Evolutionary conservation across 1,140 invertebrate genomes (phyloP), one percentile per base, ranked within the genome.

Genomic region (Drosophila erecta): DNA sequence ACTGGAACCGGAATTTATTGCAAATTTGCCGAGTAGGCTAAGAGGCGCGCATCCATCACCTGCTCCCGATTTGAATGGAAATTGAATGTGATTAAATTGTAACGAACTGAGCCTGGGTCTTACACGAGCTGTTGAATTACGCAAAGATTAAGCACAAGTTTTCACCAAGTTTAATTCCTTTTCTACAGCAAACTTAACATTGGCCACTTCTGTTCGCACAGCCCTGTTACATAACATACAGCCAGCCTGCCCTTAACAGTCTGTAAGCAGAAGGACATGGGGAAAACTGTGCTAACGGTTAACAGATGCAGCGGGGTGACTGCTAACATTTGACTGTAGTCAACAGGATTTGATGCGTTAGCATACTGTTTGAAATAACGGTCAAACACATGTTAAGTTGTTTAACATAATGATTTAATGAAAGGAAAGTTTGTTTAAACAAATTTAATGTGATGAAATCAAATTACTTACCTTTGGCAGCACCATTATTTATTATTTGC

Each of bases 221-320:
- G 11, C 0, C 4, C 37, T 4, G 12, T 38, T 40, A 33, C 11
- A 38, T 4, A 37, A 30, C 57, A 65, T 15, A 10, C 8, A 20
- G 3, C 50, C n/a, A 11, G 12, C 35, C 35, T 20, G 24, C 1
- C 1, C 12, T 4, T 79, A 61, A 50, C 54, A 58, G 14, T n/a
- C 33, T 40, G 49, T 10, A 14, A 49, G 37, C 2, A 12, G 3
- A 24, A 37, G 33, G 14, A 7, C n/a, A 37, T 35, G 37, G 37
- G 37, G 38, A 6, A 56, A 69, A 79, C 83, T 86, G 57, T 86
- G 40, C 81, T 86, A 86, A 75, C 81, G 81, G 83, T 87, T 86
- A 86, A 81, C 65, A 75, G 49, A 43, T 4, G 0, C 3, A 38
- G 14, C 20, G 55, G 70, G 47, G 49, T 51, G 11, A n/a, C 7